These are phyloP conservation scores for Ictalurus punctatus DNA, from an alignment of 2,113 vertebrate genomes.

Conservation along the genomic window DNA sequence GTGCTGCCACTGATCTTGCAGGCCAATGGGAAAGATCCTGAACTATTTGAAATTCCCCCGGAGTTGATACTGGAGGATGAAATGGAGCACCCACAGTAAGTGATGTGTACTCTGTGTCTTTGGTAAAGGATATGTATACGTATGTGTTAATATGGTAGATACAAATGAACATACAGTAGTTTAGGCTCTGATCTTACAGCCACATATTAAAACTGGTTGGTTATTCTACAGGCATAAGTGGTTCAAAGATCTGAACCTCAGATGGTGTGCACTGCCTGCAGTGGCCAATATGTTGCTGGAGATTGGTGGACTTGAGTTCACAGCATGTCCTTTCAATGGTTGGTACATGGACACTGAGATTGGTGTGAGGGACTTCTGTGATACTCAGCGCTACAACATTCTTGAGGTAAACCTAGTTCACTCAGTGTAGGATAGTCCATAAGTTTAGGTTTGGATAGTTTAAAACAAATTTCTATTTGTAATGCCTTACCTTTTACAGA, in stretches of 20 bases:
- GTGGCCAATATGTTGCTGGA: constrained; percentile 85
- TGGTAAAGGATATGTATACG: not conserved
- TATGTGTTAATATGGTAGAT: not conserved
- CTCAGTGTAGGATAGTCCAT: not conserved
- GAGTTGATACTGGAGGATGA: constrained; percentile 80
- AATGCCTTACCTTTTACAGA: constrained; percentile 60
- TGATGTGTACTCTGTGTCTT: not conserved
- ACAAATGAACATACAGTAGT: not conserved
- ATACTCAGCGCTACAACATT: constrained; percentile 80
- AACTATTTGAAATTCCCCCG: constrained; percentile 81
- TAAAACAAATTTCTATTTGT: not conserved
- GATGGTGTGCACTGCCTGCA: constrained; percentile 79
- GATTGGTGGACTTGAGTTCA: constrained; percentile 81
- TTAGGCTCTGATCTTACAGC: not conserved
- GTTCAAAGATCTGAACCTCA: constrained; percentile 79
- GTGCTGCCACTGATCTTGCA: constrained; percentile 82
- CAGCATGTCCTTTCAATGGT: constrained; percentile 83
- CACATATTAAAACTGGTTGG: not conserved
- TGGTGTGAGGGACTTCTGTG: constrained; percentile 82
- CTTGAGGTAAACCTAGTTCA: constrained; percentile 71
- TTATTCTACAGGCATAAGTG: constrained; percentile 73
- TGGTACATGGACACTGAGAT: constrained; percentile 91
- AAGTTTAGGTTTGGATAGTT: not conserved
- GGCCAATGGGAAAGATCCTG: constrained; percentile 79
- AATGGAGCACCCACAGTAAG: constrained; percentile 86